Evolutionary conservation across 2,113 vertebrate genomes (phyloP).

Genomic region (Bambusicola thoracicus): DNA sequence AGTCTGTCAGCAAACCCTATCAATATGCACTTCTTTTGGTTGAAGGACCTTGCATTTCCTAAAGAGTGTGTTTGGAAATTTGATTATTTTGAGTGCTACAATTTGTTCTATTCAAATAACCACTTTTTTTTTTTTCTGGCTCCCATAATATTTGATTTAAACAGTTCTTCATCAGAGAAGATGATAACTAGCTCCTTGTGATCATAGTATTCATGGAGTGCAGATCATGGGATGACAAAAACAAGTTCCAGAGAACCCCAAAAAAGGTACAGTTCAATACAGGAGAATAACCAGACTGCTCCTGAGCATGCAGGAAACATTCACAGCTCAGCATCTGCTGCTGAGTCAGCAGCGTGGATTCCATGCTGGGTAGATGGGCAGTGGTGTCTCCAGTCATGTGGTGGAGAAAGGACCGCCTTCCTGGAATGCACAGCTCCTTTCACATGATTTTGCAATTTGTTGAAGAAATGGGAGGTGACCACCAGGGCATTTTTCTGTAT

Average conservation of each 20-base stretch:
- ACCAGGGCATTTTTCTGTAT: not conserved
- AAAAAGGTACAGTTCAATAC: not conserved
- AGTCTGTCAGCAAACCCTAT: not conserved
- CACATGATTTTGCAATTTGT: accelerated
- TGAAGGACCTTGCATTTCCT: not conserved
- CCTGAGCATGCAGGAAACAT: not conserved
- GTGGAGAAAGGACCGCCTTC: not conserved
- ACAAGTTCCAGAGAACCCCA: not conserved
- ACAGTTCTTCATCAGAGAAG: not conserved
- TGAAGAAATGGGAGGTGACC: not conserved
- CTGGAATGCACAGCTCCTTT: not conserved
- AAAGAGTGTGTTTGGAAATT: not conserved
- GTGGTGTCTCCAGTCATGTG: not conserved
- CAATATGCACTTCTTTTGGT: not conserved
- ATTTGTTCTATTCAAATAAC: not conserved
- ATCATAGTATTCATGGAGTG: not conserved
- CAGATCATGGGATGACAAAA: not conserved
- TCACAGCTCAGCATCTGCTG: accelerated
- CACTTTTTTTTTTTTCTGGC: not conserved
- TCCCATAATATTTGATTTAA: not conserved
- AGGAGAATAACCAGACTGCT: not conserved
- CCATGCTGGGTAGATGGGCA: not conserved
- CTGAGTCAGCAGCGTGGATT: not conserved
- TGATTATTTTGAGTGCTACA: not conserved
- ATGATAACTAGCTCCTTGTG: not conserved